Percentiles rank a stretch among this genome's conserved stretches.
Evolutionary conservation across 2,797 vertebrate species (phyloP).

Genomic region (Gallirallus australis): DNA sequence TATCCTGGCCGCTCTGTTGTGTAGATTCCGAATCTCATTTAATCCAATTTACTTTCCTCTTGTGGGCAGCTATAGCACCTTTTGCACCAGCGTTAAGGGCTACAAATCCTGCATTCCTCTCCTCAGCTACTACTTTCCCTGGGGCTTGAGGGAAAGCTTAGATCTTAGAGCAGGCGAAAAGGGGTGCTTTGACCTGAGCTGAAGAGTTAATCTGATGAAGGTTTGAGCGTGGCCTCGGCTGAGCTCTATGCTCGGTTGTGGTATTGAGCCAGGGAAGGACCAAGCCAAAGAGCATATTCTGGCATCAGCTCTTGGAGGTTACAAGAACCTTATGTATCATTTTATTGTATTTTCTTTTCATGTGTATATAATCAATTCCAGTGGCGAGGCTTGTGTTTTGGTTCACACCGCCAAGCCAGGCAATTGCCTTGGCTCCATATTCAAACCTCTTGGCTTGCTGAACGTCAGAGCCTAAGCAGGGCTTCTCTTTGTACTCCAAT

Average conservation of each 20-base stretch:
- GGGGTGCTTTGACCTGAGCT: slow-evolving; percentile 2
- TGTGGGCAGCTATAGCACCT: slow-evolving; percentile 18
- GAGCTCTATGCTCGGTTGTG: slow-evolving; percentile 22
- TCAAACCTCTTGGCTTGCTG: slow-evolving; percentile 63
- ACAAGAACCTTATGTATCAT: slow-evolving; percentile 73
- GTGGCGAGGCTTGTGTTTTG: slow-evolving; percentile 70
- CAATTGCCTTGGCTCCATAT: slow-evolving; percentile 61
- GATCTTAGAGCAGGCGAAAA: not conserved
- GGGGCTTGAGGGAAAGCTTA: not conserved
- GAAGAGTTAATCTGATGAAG: slow-evolving; percentile 62
- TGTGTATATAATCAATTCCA: slow-evolving; percentile 73
- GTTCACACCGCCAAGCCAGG: slow-evolving; percentile 67
- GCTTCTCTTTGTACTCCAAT: slow-evolving; percentile 58
- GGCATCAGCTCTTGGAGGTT: slow-evolving; percentile 54
- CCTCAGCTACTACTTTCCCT: slow-evolving; percentile 2
- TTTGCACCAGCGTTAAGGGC: not conserved
- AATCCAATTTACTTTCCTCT: slow-evolving; percentile 28
- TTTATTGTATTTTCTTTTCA: slow-evolving; percentile 74
- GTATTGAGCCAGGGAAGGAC: slow-evolving; percentile 36
- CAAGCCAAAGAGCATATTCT: slow-evolving; percentile 51
- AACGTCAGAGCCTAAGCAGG: slow-evolving; percentile 55
- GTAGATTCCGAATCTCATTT: slow-evolving; percentile 7
- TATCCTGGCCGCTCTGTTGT: not conserved
- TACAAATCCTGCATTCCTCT: not conserved
- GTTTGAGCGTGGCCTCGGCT: not conserved